Evolutionary conservation across 2,797 vertebrate genomes (phyloP).

Genomic region (Meda fulgida): DNA sequence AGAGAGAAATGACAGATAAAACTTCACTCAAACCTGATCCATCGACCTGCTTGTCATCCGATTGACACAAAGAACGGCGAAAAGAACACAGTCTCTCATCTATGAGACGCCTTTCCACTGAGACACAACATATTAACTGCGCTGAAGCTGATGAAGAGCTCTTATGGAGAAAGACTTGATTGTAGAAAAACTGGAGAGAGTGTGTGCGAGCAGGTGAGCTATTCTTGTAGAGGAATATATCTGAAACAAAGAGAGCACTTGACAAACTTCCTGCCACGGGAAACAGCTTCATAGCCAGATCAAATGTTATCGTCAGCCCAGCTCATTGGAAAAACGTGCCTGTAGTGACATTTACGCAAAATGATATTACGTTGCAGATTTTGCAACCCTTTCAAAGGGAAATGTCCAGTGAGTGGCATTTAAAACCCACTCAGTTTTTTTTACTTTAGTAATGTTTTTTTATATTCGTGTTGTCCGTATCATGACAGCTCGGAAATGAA

Average conservation of each 20-base stretch:
- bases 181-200: constrained; percentile 13
- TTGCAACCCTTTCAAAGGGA: not conserved
- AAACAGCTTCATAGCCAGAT: not conserved
- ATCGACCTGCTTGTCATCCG: constrained; percentile 12
- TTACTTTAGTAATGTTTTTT: not conserved
- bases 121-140: constrained; percentile 6
- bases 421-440: not conserved
- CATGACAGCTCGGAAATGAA: not conserved
- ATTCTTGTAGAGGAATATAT: constrained; percentile 18
- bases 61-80: constrained; percentile 12
- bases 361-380: not conserved
- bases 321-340: not conserved
- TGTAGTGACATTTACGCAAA: not conserved
- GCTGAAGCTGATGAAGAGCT: constrained; percentile 48
- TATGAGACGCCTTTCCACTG: not conserved
- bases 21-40: constrained; percentile 3
- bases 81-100: not conserved
- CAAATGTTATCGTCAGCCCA: not conserved
- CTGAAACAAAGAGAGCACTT: constrained; percentile 17
- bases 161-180: constrained; percentile 37
- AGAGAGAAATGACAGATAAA: not conserved
- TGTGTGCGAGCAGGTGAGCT: constrained; percentile 26
- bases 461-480: not conserved
- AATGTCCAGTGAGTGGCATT: not conserved
- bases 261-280: constrained; percentile 3